Percentiles rank a stretch among this genome's conserved stretches.
phyloP scores from a whole-genome alignment of 2,113 vertebrate species.

The Crotalus helleri region DNA sequence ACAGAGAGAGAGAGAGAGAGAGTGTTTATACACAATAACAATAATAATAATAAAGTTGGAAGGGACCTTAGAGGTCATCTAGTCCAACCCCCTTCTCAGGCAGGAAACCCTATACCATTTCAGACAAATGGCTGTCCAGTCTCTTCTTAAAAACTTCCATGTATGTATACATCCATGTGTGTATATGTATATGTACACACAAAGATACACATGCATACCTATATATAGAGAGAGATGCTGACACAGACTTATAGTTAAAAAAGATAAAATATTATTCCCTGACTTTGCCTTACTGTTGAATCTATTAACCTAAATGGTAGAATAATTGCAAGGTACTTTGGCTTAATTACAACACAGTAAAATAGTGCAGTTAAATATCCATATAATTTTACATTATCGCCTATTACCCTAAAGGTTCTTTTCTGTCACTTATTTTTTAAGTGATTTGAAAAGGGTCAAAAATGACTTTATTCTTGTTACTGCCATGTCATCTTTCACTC shows the following conservation, averaged over 20 bases:
- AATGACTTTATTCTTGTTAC: constrained; percentile 29
- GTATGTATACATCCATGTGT: not conserved
- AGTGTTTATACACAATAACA: too few species aligned
- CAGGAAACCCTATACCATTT: too few species aligned
- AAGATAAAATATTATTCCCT: constrained; percentile 27
- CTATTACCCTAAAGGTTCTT: constrained; percentile 47
- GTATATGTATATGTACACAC: not conserved
- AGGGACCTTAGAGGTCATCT: too few species aligned
- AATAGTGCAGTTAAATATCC: constrained; percentile 51
- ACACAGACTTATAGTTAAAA: not conserved
- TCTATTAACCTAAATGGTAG: constrained; percentile 38
- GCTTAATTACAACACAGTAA: constrained; percentile 49
- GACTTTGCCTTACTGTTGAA: constrained; percentile 28
- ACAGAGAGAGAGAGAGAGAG: too few species aligned
- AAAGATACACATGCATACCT: not conserved
- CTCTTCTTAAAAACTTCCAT: too few species aligned
- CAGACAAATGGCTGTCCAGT: too few species aligned
- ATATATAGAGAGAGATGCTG: not conserved
- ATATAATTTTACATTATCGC: constrained; percentile 50
- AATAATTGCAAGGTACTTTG: constrained; percentile 55
- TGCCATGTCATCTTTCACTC: constrained; percentile 42
- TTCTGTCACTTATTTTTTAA: constrained; percentile 50
- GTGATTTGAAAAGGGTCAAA: constrained; percentile 35
- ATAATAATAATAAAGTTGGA: too few species aligned
- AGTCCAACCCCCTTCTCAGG: too few species aligned